Percentiles rank a stretch among this genome's conserved stretches.
phyloP scores from a whole-genome alignment of 2,888 invertebrate species.

The Synergus japonicus region DNA sequence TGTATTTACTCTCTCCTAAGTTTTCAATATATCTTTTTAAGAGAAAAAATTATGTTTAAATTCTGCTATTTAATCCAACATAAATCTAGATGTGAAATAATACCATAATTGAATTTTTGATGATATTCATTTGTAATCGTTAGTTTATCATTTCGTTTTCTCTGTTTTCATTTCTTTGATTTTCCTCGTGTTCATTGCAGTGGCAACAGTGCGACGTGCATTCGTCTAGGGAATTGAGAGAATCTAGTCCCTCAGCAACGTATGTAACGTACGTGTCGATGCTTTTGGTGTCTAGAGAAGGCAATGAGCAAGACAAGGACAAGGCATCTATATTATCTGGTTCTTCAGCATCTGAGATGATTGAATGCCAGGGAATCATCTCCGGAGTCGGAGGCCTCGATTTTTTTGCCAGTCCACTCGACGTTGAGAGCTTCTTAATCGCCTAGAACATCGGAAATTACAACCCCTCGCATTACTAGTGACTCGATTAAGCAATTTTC shows the following conservation, averaged over 20 bases:
- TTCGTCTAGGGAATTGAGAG: conserved; percentile 56
- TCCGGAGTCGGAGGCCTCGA: conserved; percentile 54
- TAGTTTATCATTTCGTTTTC: conserved; percentile 75
- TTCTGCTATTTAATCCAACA: not conserved
- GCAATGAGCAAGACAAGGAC: conserved; percentile 69
- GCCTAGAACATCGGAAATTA: conserved; percentile 60
- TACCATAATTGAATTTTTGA: not conserved
- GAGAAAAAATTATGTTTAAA: not conserved
- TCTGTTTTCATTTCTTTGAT: conserved; percentile 73
- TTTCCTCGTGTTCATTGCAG: conserved; percentile 73
- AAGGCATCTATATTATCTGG: conserved; percentile 56
- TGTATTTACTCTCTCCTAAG: too few relatives aligned
- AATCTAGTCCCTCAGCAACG: conserved; percentile 61
- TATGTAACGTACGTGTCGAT: conserved; percentile 74
- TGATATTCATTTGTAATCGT: conserved; percentile 49
- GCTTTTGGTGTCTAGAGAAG: conserved; percentile 71
- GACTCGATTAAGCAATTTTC: not conserved
- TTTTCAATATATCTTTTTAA: not conserved
- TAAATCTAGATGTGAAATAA: conserved; percentile 2
- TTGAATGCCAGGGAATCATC: conserved; percentile 49
- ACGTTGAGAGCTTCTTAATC: conserved; percentile 72
- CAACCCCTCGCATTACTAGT: conserved; percentile 6
- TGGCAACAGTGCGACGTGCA: conserved; percentile 68
- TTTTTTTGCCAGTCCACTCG: conserved; percentile 64
- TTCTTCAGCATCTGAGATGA: conserved; percentile 62